phyloP scores from a whole-genome alignment of 2,113 vertebrate species.

The Plecturocebus donacophilus region DNA sequence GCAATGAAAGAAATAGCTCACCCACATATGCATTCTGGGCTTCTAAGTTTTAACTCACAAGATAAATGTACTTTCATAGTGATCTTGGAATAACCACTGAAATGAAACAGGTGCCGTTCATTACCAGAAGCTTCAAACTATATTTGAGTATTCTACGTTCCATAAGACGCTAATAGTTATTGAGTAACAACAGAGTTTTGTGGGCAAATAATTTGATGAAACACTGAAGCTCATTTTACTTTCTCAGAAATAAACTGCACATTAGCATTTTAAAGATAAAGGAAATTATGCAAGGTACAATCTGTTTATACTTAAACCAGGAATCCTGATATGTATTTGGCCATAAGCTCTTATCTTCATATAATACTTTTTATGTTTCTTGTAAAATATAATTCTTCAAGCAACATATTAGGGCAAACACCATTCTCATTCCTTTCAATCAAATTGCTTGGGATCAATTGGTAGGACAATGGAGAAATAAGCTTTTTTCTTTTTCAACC shows the following conservation, averaged over 20 bases:
- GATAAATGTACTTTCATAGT: conserved; percentile 28
- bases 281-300: background rate
- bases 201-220: conserved; percentile 31
- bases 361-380: background rate
- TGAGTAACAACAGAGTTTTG: background rate
- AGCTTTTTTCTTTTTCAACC: background rate
- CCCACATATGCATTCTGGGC: background rate
- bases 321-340: background rate
- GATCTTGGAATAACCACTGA: background rate
- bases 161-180: background rate
- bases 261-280: background rate
- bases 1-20: conserved; percentile 51
- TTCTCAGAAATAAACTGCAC: background rate
- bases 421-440: background rate
- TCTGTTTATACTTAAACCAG: background rate
- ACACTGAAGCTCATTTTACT: background rate
- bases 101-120: background rate
- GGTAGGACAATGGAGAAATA: background rate
- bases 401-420: background rate
- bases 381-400: background rate
- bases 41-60: conserved; percentile 46
- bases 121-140: background rate
- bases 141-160: background rate
- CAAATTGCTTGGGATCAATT: background rate
- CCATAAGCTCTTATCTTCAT: background rate